Conservation (phyloP, 2,113 vertebrate genomes). For the Toxotes chatareus region DNA sequence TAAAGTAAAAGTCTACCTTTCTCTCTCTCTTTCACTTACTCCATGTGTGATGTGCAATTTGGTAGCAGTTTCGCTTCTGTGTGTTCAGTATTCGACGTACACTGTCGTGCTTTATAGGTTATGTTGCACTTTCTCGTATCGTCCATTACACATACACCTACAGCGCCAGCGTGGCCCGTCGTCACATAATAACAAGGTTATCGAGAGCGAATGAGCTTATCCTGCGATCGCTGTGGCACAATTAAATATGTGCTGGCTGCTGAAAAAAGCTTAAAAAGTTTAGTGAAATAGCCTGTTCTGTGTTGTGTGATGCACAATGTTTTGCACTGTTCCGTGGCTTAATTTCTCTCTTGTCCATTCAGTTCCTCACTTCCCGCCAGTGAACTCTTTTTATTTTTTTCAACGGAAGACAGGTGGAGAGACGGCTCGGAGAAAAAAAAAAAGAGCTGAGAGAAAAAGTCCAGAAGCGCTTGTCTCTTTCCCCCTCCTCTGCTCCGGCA, state of each 20-base stretch:
- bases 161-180: background rate
- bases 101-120: background rate
- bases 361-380: constrained; percentile 40
- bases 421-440: background rate
- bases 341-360: constrained; percentile 13
- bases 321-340: background rate
- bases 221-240: background rate
- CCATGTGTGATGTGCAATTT: background rate
- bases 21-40: background rate
- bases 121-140: background rate
- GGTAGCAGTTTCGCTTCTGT: constrained; percentile 18
- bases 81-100: constrained; percentile 10
- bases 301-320: background rate
- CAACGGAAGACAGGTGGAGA: constrained; percentile 21
- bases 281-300: background rate
- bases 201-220: background rate
- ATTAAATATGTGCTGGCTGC: background rate
- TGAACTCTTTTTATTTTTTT: constrained; percentile 42
- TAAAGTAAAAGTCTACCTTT: background rate
- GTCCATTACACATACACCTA: background rate
- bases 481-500: constrained; percentile 77
- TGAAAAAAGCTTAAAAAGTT: background rate
- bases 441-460: constrained; percentile 61
- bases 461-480: constrained; percentile 57
- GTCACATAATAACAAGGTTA: background rate